Evolutionary conservation across 2,888 invertebrate species (phyloP), one percentile per base, ranked within the genome.

Genomic region (Diaperis boleti): DNA sequence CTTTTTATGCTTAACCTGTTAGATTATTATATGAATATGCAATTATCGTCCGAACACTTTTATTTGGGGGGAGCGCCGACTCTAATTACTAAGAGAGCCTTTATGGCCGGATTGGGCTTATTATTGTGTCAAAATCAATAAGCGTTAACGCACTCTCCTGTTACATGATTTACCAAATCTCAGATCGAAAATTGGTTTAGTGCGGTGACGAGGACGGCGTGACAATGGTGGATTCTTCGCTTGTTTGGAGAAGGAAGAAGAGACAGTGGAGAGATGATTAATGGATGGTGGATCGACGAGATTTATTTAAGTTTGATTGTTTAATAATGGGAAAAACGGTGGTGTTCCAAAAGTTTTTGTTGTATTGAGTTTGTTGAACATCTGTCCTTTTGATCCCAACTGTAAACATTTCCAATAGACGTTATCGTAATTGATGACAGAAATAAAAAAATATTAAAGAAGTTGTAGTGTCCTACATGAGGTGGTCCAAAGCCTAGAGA

Each of bases 21-120:
- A 65, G 63, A 68, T 64, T 64, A 68, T 68, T 67, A 65, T 67
- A 68, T 64, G 68, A 64, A 67, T 69, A 65, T 66, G 69, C 68
- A 70, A 69, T 70, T 69, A 70, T 66, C 59, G 49, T 33, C 42
- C 60, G 29, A 57, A 39, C 64, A 56, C 62, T 66, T 62, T 66
- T 65, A 67, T 67, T 69, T 67, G 62, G 61, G 35, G 26, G 62
- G 13, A 33, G 11, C 33, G 64, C 63, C 64, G 69, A 64, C 69
- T 50, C 65, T 69, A 70, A 70, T 70, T 67, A 69, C 56, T 64
- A 41, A 56, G 64, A 65, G 42, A 59, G 29, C 31, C 15, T 45
- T 47, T 47, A 31, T 29, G 17, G 56, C 59, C 11, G 33, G 33
- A 33, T 63, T 41, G 44, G 55, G 14, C 50, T 44, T 31, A 55